Percentiles rank a stretch among this genome's conserved stretches.
These are phyloP conservation scores for Leptothorax acervorum DNA, from an alignment of 2,888 invertebrate genomes.

Conservation along the genomic window DNA sequence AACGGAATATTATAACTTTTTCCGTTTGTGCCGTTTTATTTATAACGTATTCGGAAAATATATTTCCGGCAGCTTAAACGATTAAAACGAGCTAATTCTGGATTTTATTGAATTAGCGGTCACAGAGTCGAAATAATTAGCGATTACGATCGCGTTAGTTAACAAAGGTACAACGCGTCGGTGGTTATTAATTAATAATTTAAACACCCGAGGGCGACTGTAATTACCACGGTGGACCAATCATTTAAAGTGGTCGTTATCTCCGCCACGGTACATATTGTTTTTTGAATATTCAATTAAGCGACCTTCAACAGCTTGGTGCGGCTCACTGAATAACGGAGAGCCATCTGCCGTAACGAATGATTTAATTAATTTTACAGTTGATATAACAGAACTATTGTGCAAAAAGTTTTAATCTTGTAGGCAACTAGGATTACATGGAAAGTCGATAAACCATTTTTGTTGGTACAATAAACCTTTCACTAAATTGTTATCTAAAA, in stretches of 20 bases:
- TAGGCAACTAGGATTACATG: constrained; percentile 14
- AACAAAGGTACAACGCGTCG: constrained; percentile 40
- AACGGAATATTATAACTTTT: background rate
- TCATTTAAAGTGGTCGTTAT: constrained; percentile 53
- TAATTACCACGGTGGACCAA: constrained; percentile 43
- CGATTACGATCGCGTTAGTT: constrained; percentile 49
- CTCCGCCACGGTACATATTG: constrained; percentile 39
- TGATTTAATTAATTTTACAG: constrained; percentile 69
- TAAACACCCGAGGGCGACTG: constrained; percentile 47
- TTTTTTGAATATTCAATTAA: constrained; percentile 54
- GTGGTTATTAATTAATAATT: constrained; percentile 51
- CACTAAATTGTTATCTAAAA: background rate
- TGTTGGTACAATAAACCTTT: background rate
- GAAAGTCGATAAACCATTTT: constrained; percentile 24
- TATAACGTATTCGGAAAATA: background rate
- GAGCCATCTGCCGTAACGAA: constrained; percentile 55
- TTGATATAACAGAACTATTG: constrained; percentile 41
- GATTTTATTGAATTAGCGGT: constrained; percentile 48
- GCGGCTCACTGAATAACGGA: constrained; percentile 19
- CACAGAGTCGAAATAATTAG: constrained; percentile 49
- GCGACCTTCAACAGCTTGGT: constrained; percentile 31
- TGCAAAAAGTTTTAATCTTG: constrained; percentile 3
- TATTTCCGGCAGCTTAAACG: constrained; percentile 8
- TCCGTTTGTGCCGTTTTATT: background rate
- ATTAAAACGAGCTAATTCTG: constrained; percentile 18